phyloP scores from a whole-genome alignment of 2,888 invertebrate species.

The Drosophila atripex region DNA sequence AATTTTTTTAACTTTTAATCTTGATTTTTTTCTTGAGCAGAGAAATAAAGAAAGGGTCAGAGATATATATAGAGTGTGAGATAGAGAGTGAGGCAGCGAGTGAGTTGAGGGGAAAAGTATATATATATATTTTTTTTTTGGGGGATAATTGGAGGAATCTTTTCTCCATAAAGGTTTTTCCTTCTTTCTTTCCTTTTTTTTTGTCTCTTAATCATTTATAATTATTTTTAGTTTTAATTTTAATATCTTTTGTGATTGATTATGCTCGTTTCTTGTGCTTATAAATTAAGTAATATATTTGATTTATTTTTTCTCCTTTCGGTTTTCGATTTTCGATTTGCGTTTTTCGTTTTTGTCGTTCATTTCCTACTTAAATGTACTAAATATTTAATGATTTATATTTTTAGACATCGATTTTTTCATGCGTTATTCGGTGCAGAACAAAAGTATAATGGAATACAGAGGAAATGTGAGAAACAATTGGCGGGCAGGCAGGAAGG shows the following conservation, averaged over 20 bases:
- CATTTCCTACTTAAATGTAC: slow-evolving; percentile 53
- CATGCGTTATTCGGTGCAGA: slow-evolving; percentile 61
- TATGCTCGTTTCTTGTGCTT: slow-evolving; percentile 26
- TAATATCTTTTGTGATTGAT: slow-evolving; percentile 21
- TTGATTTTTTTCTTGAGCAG: background rate
- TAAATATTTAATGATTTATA: slow-evolving; percentile 33
- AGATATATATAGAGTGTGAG: slow-evolving; percentile 9
- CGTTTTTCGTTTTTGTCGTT: slow-evolving; percentile 9
- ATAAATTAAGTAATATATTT: slow-evolving; percentile 37
- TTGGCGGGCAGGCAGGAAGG: slow-evolving; percentile 4
- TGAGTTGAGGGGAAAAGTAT: background rate
- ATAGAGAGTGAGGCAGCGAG: background rate
- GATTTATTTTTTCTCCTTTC: no score
- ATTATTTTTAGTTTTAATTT: slow-evolving; percentile 37
- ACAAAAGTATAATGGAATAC: background rate
- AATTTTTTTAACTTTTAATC: background rate
- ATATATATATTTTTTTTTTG: background rate
- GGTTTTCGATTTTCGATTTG: no score
- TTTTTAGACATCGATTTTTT: slow-evolving; percentile 44
- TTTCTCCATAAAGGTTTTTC: slow-evolving; percentile 18
- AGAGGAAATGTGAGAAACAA: background rate
- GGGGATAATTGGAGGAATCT: no score
- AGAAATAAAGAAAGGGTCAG: slow-evolving; percentile 5
- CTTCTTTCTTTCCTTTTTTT: background rate
- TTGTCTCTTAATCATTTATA: slow-evolving; percentile 33